Base-by-base conservation (phyloP, 92 coral and sea anemone genomes). In the Umimayanthus chanpuru region DNA sequence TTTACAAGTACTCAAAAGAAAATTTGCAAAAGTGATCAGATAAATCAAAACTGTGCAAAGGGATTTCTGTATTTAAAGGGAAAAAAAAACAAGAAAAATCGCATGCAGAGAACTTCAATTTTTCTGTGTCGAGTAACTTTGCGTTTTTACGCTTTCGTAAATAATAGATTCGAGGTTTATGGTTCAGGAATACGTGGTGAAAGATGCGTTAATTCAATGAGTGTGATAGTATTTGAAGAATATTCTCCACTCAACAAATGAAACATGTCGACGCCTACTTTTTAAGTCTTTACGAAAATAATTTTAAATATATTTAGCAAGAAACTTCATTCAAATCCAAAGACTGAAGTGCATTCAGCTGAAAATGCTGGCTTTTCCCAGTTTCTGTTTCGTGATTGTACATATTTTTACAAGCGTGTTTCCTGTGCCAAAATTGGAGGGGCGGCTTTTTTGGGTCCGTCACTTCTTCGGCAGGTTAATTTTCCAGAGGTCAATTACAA, bases 401-500 rank as follows among this genome's bases (percentile, higher is more conserved):
- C 25, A 9, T 61, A 81, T 61, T 44, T 78, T 18, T 49, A n/a
- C 55, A 78, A 41, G 26, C 81, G 64, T 20, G 39, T 65, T 14
- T 43, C 38, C 36, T 80, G 61, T 26, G 38, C 58, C 55, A 78
- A 55, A 12, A 26, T 16, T 16, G 66, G 20, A 20, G n/a, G 10
- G 76, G 50, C 76, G 43, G 73, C 29, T 66, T 23, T 64, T 21
- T 29, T 15, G 76, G 5, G 2, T 9, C 58, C 38, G 9, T 47
- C 64, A 21, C 25, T 21, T 4, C 4, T 43, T 26, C 23, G 73
- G 74, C 73, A 68, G 49, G 55, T 81, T 68, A 65, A 43, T 36
- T 39, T 26, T 40, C 9, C 53, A 65, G 39, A 81, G 86, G 76
- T 81, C 58, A 81, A 39, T 81, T 81, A 81, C 75, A 81, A 81